phyloP scores from a whole-genome alignment of 2,888 invertebrate genomes.

The Ischnura elegans region DNA sequence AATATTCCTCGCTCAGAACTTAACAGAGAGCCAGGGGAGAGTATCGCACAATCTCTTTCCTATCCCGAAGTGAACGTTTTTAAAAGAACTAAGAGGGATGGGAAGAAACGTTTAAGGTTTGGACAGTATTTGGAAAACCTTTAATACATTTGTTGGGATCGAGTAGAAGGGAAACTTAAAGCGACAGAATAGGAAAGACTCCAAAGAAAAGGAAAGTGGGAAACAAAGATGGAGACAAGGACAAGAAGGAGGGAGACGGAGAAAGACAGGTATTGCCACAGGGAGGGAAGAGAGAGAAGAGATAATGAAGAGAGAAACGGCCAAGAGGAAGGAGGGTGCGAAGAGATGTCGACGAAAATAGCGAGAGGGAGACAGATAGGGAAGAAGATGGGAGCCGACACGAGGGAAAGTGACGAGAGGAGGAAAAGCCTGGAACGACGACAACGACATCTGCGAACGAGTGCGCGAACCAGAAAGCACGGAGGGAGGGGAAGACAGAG shows the following conservation, averaged over 20 bases:
- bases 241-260: neutral
- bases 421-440: neutral
- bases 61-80: too few species aligned
- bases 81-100: too few species aligned
- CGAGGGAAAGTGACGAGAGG: neutral
- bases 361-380: neutral
- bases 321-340: conserved; percentile 17
- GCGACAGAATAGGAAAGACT: too few species aligned
- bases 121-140: too few species aligned
- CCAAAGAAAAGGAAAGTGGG: too few species aligned
- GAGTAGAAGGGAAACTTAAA: too few species aligned
- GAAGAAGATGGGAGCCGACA: neutral
- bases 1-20: too few species aligned
- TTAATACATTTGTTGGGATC: too few species aligned
- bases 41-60: too few species aligned
- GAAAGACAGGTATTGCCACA: neutral
- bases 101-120: too few species aligned
- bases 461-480: neutral
- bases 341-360: neutral
- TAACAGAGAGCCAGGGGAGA: too few species aligned
- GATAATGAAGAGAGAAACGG: neutral
- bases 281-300: neutral
- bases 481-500: neutral
- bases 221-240: neutral
- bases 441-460: conserved; percentile 8